Evolutionary conservation across 2,888 invertebrate species (phyloP).

Genomic region (Cyclophora albipunctata): DNA sequence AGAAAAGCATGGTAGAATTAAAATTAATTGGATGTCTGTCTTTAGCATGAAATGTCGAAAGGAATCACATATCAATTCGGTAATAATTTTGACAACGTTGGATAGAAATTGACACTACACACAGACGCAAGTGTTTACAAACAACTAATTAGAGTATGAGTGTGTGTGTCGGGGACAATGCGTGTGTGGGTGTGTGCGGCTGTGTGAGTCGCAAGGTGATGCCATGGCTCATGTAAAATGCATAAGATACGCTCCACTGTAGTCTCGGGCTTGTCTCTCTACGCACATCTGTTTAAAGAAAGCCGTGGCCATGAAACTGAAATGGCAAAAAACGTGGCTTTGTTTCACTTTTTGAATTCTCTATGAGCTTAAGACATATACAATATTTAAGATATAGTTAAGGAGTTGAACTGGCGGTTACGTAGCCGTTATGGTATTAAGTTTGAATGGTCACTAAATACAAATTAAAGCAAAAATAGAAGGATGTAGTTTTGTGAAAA

Average conservation of each 20-base stretch:
- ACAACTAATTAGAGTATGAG: slow-evolving; percentile 63
- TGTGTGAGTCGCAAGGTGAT: slow-evolving; percentile 27
- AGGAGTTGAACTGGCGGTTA: too few species aligned
- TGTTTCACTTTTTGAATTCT: neutral
- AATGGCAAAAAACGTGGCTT: slow-evolving; percentile 23
- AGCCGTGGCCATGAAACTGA: slow-evolving; percentile 53
- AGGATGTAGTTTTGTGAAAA: too few species aligned
- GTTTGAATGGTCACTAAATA: too few species aligned
- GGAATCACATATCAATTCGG: too few species aligned
- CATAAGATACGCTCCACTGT: slow-evolving; percentile 73
- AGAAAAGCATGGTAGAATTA: too few species aligned
- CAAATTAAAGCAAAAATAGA: too few species aligned
- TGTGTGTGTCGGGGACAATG: slow-evolving; percentile 39
- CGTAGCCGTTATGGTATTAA: too few species aligned
- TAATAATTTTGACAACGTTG: too few species aligned
- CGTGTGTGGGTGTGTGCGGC: slow-evolving; percentile 26
- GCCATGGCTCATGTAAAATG: slow-evolving; percentile 77
- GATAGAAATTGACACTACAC: slow-evolving; percentile 29
- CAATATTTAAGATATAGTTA: too few species aligned
- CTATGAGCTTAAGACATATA: too few species aligned
- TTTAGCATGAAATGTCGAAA: too few species aligned
- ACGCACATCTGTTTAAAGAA: slow-evolving; percentile 63
- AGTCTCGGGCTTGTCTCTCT: slow-evolving; percentile 55
- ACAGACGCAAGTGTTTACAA: slow-evolving; percentile 52
- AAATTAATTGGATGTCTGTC: too few species aligned